Evolutionary conservation across 2,113 vertebrate species (phyloP), one percentile per base, ranked within the genome.

Genomic region (Urocitellus parryii): DNA sequence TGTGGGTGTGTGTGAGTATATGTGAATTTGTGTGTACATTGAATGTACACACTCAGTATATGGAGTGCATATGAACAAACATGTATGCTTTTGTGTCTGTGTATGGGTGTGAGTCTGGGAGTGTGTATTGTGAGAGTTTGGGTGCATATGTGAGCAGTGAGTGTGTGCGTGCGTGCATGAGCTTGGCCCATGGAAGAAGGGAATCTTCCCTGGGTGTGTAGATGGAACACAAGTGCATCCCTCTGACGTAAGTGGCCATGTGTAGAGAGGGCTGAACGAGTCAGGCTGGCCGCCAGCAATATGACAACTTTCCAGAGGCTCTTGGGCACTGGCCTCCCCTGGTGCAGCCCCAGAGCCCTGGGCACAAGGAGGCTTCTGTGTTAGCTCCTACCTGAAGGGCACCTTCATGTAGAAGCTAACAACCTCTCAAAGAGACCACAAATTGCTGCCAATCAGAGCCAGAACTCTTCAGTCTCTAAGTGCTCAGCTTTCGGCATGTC

Each of bases 401-500:
- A 13, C 45, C 48, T 45, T 86, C 16, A 24, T 4, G 42, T 39
- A 58, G 25, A 34, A 34, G 7, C 25, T 39, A 24, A 42, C 61
- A 18, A 42, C 70, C 22, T 34, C 0, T 8, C 11, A 4, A 2
- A 22, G 16, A 18, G 20, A 24, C 53, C 20, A 29, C 32, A 74
- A 2, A 42, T 5, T 4, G 37, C 37, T 67, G 12, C 2, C 45
- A 4, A 1, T 80, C 65, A 45, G n/a, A 4, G 1, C 74, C 67
- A 45, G n/a, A 11, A 12, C 56, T 34, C 67, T 45, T 58, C 29
- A 2, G 13, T 0, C 14, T 67, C 25, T 25, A 32, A 10, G 63
- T 20, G 27, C n/a, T 27, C 20, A 18, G 0, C n/a, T 12, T 65
- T 29, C n/a, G 39, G 24, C 1, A 3, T 48, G 6, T 8, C 65